Evolutionary conservation across 2,113 vertebrate species (phyloP).

Genomic region (Athene noctua): DNA sequence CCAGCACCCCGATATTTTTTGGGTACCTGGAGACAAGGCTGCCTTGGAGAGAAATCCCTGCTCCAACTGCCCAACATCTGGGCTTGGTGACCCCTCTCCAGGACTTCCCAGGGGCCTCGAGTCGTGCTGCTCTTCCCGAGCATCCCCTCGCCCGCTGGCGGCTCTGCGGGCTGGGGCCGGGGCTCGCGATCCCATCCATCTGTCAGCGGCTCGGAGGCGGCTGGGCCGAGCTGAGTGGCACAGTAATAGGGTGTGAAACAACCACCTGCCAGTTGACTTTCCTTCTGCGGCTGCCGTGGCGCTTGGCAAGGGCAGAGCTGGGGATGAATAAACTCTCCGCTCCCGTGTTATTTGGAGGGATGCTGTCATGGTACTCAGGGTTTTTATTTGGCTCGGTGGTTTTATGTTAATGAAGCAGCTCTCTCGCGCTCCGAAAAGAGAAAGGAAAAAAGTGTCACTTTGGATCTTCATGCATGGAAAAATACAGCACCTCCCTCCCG

Average conservation of each 20-base stretch:
- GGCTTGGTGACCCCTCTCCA: background rate
- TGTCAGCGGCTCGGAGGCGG: background rate
- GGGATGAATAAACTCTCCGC: background rate
- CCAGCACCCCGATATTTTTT: accelerated
- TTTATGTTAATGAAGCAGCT: constrained; percentile 19
- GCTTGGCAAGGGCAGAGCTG: constrained; percentile 32
- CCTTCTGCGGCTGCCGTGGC: background rate
- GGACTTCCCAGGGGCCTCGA: background rate
- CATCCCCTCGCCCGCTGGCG: background rate
- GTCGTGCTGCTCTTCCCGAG: background rate
- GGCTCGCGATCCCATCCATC: background rate
- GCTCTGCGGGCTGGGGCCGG: background rate
- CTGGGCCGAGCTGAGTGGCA: background rate
- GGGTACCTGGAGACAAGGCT: too few species aligned
- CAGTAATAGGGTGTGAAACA: constrained; percentile 20
- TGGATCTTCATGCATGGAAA: constrained; percentile 37
- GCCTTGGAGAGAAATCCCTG: background rate
- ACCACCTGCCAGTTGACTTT: constrained; percentile 2
- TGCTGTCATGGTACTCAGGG: background rate
- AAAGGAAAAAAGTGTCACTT: background rate
- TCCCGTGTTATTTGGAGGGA: background rate
- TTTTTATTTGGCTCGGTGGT: background rate
- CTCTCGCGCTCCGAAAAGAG: background rate
- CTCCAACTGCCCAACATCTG: background rate
- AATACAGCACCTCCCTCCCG: background rate